These are phyloP conservation scores for Trachemys scripta DNA, from an alignment of 2,113 vertebrate species.

Conservation along the genomic window DNA sequence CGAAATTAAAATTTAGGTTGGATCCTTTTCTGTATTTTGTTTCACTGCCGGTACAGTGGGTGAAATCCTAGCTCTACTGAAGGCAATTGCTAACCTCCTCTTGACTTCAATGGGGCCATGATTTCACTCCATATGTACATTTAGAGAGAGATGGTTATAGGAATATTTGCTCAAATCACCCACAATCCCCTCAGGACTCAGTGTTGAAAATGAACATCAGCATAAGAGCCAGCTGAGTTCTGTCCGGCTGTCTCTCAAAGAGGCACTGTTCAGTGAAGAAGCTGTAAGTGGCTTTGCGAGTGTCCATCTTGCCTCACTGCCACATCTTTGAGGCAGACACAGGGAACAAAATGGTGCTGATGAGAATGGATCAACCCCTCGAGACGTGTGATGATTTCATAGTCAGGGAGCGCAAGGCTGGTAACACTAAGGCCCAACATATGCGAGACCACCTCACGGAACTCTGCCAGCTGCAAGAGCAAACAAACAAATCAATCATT, in stretches of 20 bases:
- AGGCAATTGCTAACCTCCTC: not conserved
- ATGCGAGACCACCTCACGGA: conserved; percentile 84
- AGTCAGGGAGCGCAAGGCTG: conserved; percentile 81
- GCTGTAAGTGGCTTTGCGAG: not conserved
- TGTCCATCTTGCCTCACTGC: not conserved
- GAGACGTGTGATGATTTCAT: conserved; percentile 88
- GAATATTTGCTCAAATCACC: not conserved
- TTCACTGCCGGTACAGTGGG: not conserved
- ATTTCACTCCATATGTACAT: not conserved
- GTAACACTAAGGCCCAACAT: conserved; percentile 84
- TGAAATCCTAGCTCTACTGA: not conserved
- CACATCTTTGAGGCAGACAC: conserved; percentile 68
- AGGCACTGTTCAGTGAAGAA: conserved; percentile 13
- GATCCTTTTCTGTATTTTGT: not conserved
- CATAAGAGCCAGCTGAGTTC: not conserved
- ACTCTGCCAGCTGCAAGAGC: conserved; percentile 85
- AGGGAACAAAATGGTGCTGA: conserved; percentile 78
- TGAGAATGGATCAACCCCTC: conserved; percentile 83
- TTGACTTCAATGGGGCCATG: not conserved
- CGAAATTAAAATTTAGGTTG: not conserved
- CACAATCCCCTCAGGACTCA: not conserved
- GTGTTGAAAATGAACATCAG: not conserved
- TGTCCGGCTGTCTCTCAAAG: not conserved
- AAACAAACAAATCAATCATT: conserved; percentile 8
- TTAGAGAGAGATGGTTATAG: not conserved